A percentile compares a stretch with the other conserved stretches of the same genome.
Conservation (phyloP, 2,113 vertebrate genomes). For the Dasyprocta punctata region DNA sequence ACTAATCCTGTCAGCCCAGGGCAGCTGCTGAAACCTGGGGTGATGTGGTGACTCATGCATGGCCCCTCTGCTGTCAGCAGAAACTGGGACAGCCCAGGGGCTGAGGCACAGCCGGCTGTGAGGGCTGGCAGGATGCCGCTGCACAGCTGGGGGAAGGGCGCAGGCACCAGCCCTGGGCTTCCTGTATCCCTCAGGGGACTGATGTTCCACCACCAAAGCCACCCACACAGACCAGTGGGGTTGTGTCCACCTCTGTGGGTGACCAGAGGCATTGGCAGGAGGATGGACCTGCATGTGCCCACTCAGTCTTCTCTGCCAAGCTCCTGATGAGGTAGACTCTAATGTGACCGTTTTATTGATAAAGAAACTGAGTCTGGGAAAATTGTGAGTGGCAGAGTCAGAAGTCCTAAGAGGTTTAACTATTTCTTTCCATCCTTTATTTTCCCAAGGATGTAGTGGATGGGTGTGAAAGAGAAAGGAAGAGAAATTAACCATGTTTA, state of each 20-base stretch:
- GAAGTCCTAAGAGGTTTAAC: not conserved
- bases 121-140: conserved; percentile 32
- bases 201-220: not conserved
- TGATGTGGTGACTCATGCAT: not conserved
- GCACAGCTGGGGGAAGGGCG: not conserved
- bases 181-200: conserved; percentile 1
- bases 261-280: not conserved
- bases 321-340: not conserved
- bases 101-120: not conserved
- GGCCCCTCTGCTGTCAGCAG: conserved; percentile 48
- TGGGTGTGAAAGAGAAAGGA: not conserved
- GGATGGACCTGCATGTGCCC: not conserved
- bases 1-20: conserved; percentile 57
- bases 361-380: conserved; percentile 20
- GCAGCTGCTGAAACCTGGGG: conserved; percentile 70
- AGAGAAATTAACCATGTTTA: conserved; percentile 51
- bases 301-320: not conserved
- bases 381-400: not conserved
- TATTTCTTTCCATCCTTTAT: not conserved
- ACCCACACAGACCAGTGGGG: not conserved
- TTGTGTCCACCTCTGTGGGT: not conserved
- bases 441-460: not conserved
- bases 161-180: not conserved
- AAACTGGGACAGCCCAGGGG: conserved; percentile 72
- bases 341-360: not conserved